Base-by-base conservation (phyloP, 2,113 vertebrate species). In the Urocitellus parryii region DNA sequence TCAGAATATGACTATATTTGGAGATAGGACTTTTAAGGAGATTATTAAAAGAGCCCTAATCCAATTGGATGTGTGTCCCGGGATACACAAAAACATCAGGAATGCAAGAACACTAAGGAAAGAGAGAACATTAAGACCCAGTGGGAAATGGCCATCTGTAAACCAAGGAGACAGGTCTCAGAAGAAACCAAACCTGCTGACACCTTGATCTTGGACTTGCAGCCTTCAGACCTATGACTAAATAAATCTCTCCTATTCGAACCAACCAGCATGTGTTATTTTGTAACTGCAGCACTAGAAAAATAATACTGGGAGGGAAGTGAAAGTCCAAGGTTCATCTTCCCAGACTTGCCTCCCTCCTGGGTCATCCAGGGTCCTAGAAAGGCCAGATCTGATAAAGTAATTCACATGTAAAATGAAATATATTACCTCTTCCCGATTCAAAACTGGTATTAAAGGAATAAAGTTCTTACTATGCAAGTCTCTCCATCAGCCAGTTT, bases 371-470 rank as follows among this genome's bases (percentile, higher is more conserved):
- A 83, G 48, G 16, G 3, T 84, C 20, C 34, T 17, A 82, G 29
- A 3, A 0, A 88, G 88, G 42, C 29, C 68, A 92, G 70, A 32
- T n/a, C 25, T 70, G 63, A 56, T n/a, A 88, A 76, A 53, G 58
- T 65, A 39, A 76, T 48, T 68, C 13, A 61, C 8, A 68, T 58
- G 27, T 77, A 83, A 85, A 83, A 72, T 27, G 3, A 8, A 96
- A 72, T 68, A 45, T 16, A 10, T 53, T 73, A 34, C 8, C 24
- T n/a, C 17, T 85, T 61, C 56, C 16, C 85, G 34, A 83, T 74
- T 91, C 51, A 92, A 88, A 96, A 27, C 63, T 86, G n/a, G 88
- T 29, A n/a, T 32, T 42, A 83, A 76, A 83, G 45, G 6, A 80
- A 67, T 61, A 67, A 90, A 67, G 24, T 53, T 82, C 32, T 84